Base-by-base conservation (phyloP, 2,888 invertebrate species). In the Limnephilus lunatus region DNA sequence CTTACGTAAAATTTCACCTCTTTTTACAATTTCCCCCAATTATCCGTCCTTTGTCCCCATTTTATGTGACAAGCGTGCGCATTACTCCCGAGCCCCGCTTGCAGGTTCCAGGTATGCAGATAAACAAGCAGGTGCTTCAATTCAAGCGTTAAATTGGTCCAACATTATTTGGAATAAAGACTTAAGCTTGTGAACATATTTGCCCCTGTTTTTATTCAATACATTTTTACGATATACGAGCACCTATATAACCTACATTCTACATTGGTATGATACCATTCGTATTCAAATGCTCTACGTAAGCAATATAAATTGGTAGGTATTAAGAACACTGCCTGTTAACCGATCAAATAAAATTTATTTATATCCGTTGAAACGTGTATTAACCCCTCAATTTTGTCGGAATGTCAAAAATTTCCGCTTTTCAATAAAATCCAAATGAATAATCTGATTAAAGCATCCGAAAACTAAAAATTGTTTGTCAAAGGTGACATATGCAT, bases 51-150 rank as follows among this genome's bases (percentile, higher is more conserved):
- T 87, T 87, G 87, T 87, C 31, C 87, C 53, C 87, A 68, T 68
- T 87, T 87, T 87, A 87, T 87, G 87, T 87, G 87, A 87, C 87
- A 87, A 87, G 87, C 87, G 87, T 87, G 87, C 87, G 87, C 87
- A 87, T 68, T 87, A 68, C 87, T 32, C 87, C 86, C 68, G 68
- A 68, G 35, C 19, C 86, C 68, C 68, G 68, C 68, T 68, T 68
- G 68, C 68, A 68, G n/a, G 68, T 68, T 68, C 87, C 87, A 68
- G 87, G 87, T 87, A 87, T 87, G 87, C 87, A 87, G 87, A 68
- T 87, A 87, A 87, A 87, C 68, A 87, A 68, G 31, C 87, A 87
- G 87, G 87, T 87, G 87, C 53, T 68, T 87, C 31, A 87, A 87
- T 35, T 87, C 87, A 32, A 32, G 87, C 87, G 68, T 87, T 87